Evolutionary conservation across 2,888 invertebrate species (phyloP), one percentile per base, ranked within the genome.

Genomic region (Tetragonula carbonaria): DNA sequence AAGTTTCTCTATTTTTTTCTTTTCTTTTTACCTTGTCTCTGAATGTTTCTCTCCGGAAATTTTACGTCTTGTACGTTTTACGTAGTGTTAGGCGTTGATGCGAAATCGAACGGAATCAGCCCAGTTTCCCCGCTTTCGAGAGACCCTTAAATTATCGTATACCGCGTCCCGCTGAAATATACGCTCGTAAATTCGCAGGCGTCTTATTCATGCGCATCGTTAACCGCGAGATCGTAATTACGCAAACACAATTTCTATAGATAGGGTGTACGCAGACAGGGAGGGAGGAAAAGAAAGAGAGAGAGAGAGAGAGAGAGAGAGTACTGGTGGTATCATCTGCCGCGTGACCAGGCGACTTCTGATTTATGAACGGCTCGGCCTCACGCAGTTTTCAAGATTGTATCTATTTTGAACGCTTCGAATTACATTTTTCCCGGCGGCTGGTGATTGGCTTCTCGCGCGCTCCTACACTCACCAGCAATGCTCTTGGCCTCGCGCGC

Each of bases 301-400:
- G 38, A 8, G 38, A 38, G 38, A 38, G 8, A 38, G 45, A 45
- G 6, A 33, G n/a, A 45, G 28, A 53, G 23, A 50, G 11, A 23
- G 53, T 38, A 70, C 23, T 62, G 73, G 59, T 74, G 80, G 79
- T 73, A 71, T 85, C 74, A 78, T 73, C 71, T 23, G 23, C 63
- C 62, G 55, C 53, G 66, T 66, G 70, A 66, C 73, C 84, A 70
- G 66, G 80, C 80, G 83, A 89, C 90, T 88, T 86, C 89, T 91
- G 88, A 92, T 92, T 92, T 91, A 92, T 86, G 90, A 88, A 84
- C 79, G 38, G 59, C 38, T 11, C 66, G 78, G 78, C 72, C 74
- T 66, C 82, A 77, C 80, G 79, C 82, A 57, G 80, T 88, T 82
- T 88, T 84, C 85, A 62, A 84, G 88, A 88, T 86, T 70, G 78